Conservation (phyloP, 2,888 invertebrate genomes). For the Cephus pygmeus region DNA sequence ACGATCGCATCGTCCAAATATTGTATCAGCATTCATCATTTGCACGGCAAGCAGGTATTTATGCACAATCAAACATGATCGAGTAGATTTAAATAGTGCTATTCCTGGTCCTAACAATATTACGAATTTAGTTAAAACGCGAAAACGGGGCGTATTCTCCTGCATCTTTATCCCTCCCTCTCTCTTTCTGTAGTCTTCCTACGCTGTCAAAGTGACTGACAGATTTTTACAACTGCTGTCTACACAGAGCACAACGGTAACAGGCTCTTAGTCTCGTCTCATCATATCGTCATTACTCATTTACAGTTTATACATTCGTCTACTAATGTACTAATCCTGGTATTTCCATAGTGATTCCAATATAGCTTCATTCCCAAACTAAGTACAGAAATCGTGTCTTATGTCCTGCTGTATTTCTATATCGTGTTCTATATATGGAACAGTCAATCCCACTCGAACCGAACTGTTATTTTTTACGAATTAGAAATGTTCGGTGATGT, state of each 20-base stretch:
- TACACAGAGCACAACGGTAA: neutral
- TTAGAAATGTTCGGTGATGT: neutral
- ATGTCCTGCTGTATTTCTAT: neutral
- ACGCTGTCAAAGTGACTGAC: neutral
- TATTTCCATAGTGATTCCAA: neutral
- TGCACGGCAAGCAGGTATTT: neutral
- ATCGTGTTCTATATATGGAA: neutral
- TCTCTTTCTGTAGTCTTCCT: neutral
- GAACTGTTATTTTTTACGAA: neutral
- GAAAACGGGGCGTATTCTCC: neutral
- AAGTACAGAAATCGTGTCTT: neutral
- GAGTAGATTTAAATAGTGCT: neutral
- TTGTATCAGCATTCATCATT: conserved; percentile 7
- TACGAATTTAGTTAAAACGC: neutral
- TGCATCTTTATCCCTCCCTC: neutral
- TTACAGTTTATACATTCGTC: neutral
- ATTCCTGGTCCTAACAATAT: neutral
- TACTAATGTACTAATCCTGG: neutral
- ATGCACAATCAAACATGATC: neutral
- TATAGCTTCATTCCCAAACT: neutral
- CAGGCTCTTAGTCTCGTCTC: neutral
- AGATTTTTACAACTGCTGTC: neutral
- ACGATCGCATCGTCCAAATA: conserved; percentile 12
- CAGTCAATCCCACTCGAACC: neutral
- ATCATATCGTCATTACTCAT: neutral